phyloP scores from a whole-genome alignment of 2,888 invertebrate species.

The Boloria euphrosyne region DNA sequence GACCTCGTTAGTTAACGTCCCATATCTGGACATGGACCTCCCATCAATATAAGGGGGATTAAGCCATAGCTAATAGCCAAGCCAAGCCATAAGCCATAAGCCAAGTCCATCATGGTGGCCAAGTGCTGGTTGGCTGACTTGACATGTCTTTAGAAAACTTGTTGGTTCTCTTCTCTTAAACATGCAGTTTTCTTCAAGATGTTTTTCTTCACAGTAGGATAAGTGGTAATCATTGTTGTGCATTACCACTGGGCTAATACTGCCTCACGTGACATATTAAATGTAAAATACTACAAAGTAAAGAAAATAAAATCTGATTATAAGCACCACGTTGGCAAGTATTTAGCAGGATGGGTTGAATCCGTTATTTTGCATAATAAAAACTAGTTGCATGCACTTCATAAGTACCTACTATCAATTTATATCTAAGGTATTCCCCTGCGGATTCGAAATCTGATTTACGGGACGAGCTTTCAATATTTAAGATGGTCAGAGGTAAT shows the following conservation, averaged over 20 bases:
- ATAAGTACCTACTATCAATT: slow-evolving; percentile 38
- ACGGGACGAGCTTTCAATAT: slow-evolving; percentile 49
- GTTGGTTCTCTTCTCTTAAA: too few relatives aligned
- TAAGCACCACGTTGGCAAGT: slow-evolving; percentile 26
- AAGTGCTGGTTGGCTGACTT: too few relatives aligned
- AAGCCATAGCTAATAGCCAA: too few relatives aligned
- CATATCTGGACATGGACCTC: too few relatives aligned
- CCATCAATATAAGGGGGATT: too few relatives aligned
- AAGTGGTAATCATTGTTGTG: too few relatives aligned
- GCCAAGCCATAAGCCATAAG: too few relatives aligned
- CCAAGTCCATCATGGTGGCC: too few relatives aligned
- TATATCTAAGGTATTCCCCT: slow-evolving; percentile 37
- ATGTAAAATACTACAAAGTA: slow-evolving; percentile 7
- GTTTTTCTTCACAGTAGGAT: too few relatives aligned
- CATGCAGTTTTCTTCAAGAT: too few relatives aligned
- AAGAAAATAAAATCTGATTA: slow-evolving; percentile 22
- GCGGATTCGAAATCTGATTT: slow-evolving; percentile 44
- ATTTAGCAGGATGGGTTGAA: slow-evolving; percentile 32
- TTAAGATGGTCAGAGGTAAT: slow-evolving; percentile 50
- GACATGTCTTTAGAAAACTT: too few relatives aligned
- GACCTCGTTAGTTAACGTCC: too few relatives aligned
- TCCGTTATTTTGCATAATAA: slow-evolving; percentile 40
- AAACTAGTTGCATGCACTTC: slow-evolving; percentile 40
- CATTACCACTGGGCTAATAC: not conserved
- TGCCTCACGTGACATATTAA: not conserved